Conservation (phyloP, 1,140 invertebrate genomes). For the Hypothenemus hampei region DNA sequence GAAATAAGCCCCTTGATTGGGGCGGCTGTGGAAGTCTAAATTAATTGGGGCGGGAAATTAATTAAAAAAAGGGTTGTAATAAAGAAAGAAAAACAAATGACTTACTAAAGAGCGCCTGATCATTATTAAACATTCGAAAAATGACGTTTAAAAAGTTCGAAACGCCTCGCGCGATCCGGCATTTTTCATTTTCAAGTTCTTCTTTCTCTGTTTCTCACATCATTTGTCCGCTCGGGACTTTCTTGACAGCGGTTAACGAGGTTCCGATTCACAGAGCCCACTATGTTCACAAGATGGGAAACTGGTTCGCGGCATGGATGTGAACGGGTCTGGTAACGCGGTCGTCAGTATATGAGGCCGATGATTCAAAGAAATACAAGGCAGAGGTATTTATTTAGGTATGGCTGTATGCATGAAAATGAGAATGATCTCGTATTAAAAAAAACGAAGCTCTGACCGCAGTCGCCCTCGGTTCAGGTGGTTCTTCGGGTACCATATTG, state of each 20-base stretch:
- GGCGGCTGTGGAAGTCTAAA: too few species aligned
- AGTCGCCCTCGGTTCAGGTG: neutral
- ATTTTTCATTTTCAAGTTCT: constrained; percentile 12
- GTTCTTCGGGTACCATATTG: too few species aligned
- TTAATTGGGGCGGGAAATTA: too few species aligned
- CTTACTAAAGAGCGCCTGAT: neutral
- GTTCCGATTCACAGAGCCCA: neutral
- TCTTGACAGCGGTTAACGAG: constrained; percentile 15
- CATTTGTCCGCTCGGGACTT: constrained; percentile 9
- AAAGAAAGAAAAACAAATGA: too few species aligned
- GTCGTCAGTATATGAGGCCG: neutral
- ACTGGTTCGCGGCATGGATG: neutral
- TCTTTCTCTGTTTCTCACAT: constrained; percentile 8
- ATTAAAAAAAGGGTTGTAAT: too few species aligned
- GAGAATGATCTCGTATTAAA: constrained; percentile 9
- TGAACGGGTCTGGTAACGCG: neutral
- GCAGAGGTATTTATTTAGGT: constrained; percentile 7
- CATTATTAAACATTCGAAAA: constrained; percentile 7
- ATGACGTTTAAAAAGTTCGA: constrained; percentile 10
- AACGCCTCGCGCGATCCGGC: constrained; percentile 5
- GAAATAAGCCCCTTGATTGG: constrained; percentile 1
- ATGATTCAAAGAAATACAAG: constrained; percentile 19
- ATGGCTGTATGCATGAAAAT: constrained; percentile 14
- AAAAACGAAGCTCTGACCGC: too few species aligned
- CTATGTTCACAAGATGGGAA: neutral